phyloP scores from a whole-genome alignment of 2,797 vertebrate genomes.

The Epinephelus coioides region DNA sequence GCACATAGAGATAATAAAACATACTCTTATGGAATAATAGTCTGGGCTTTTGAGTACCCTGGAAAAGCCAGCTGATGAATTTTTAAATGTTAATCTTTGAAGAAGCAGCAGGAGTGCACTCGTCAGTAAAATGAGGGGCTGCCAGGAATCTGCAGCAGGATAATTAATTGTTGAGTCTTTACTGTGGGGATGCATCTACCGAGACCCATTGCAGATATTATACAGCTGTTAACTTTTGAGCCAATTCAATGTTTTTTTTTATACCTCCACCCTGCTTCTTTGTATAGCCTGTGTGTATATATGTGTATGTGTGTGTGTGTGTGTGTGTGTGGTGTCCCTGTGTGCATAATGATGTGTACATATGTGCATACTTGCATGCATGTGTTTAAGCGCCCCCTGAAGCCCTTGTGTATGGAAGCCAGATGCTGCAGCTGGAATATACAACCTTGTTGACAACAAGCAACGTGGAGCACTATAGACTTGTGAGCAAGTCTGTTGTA shows the following conservation, averaged over 20 bases:
- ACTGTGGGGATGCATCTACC: slow-evolving; percentile 82
- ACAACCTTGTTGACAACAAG: slow-evolving; percentile 71
- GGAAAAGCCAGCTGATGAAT: slow-evolving; percentile 83
- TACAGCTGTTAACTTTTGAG: slow-evolving; percentile 89
- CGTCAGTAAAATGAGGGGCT: slow-evolving; percentile 82
- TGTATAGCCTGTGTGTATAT: slow-evolving; percentile 69
- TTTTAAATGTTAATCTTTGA: slow-evolving; percentile 86
- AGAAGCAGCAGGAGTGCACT: slow-evolving; percentile 83
- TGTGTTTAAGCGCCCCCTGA: slow-evolving; percentile 73
- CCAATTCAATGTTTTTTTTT: slow-evolving; percentile 85
- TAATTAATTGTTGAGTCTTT: slow-evolving; percentile 89
- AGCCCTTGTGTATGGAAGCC: slow-evolving; percentile 73
- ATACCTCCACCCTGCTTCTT: slow-evolving; percentile 34
- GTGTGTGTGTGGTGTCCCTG: slow-evolving; percentile 53
- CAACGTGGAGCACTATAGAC: slow-evolving; percentile 28
- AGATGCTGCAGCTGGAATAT: slow-evolving; percentile 79
- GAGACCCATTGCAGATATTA: slow-evolving; percentile 87
- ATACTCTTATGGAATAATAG: slow-evolving; percentile 72
- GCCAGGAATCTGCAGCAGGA: slow-evolving; percentile 83
- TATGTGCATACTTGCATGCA: slow-evolving; percentile 59
- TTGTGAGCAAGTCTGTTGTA: slow-evolving; percentile 37
- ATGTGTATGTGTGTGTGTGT: slow-evolving; percentile 30
- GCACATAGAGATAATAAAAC: slow-evolving; percentile 77
- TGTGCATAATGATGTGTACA: slow-evolving; percentile 56
- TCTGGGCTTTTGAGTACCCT: slow-evolving; percentile 70